phyloP scores from a whole-genome alignment of 2,888 invertebrate species.

The Thysanoteuthis rhombus region DNA sequence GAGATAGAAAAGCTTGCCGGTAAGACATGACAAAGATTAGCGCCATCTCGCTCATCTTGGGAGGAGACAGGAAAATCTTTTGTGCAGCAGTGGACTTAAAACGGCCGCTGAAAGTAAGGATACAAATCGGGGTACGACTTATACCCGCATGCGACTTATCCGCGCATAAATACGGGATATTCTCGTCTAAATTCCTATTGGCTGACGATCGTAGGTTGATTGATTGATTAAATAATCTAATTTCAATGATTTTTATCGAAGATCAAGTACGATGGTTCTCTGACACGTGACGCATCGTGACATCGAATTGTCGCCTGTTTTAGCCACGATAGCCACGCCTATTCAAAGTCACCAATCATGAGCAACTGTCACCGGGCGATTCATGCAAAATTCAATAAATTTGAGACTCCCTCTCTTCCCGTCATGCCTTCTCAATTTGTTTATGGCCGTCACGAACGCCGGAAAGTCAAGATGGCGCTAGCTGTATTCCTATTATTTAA shows the following conservation, averaged over 20 bases:
- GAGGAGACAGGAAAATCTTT: too few species aligned
- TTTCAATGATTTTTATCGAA: neutral
- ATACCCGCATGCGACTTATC: too few species aligned
- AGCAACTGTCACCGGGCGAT: neutral
- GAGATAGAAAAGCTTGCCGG: too few species aligned
- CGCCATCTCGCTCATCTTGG: too few species aligned
- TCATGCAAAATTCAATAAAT: neutral
- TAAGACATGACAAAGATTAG: too few species aligned
- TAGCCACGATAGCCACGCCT: neutral
- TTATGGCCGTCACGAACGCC: neutral
- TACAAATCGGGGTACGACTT: too few species aligned
- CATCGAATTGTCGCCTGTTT: constrained; percentile 12
- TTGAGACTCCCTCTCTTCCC: neutral
- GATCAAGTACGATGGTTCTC: neutral
- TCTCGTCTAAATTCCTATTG: too few species aligned
- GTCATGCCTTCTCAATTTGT: neutral
- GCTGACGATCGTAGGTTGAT: too few species aligned
- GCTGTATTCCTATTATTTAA: neutral
- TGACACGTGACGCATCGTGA: neutral
- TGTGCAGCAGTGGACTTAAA: too few species aligned
- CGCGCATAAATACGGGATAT: too few species aligned
- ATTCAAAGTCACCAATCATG: neutral
- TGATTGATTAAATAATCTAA: too few species aligned
- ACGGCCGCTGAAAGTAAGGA: too few species aligned
- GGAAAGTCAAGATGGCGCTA: neutral